A percentile compares a stretch with the other conserved stretches of the same genome.
These are phyloP conservation scores for Liparis tanakae DNA, from an alignment of 2,797 vertebrate species.

Conservation along the genomic window DNA sequence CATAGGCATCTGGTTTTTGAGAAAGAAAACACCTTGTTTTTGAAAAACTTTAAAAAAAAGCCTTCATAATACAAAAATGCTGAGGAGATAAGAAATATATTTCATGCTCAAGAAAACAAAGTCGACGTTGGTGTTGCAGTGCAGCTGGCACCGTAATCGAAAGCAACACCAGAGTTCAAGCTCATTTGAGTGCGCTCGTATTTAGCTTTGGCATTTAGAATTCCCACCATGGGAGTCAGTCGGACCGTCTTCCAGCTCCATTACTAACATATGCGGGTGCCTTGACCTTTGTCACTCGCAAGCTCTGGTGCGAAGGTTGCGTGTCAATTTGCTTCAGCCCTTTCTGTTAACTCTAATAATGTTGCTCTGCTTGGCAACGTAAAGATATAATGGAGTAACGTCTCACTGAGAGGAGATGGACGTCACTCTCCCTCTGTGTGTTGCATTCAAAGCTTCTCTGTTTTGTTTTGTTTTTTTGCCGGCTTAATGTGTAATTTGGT, in stretches of 20 bases:
- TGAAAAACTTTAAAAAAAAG: not conserved
- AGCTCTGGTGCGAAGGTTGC: conserved; percentile 35
- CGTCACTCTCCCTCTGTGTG: not conserved
- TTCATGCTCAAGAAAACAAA: not conserved
- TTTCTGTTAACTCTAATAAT: conserved; percentile 28
- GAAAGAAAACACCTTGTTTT: not conserved
- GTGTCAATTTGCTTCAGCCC: conserved; percentile 35
- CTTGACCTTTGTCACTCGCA: conserved; percentile 56
- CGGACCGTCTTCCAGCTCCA: conserved; percentile 40
- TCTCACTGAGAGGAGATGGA: not conserved
- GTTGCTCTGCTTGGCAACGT: conserved; percentile 15
- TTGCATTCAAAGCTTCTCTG: not conserved
- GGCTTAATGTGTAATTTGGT: not conserved
- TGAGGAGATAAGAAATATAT: not conserved
- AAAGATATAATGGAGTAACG: not conserved
- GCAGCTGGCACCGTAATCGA: conserved; percentile 59
- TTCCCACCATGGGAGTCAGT: conserved; percentile 31
- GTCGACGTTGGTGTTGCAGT: conserved; percentile 2
- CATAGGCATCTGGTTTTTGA: conserved; percentile 1
- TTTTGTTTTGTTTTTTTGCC: too few relatives aligned
- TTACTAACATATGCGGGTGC: conserved; percentile 51
- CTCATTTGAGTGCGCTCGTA: conserved; percentile 58
- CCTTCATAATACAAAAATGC: not conserved
- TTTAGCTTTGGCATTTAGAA: conserved; percentile 60
- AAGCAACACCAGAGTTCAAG: conserved; percentile 35